phyloP scores from a whole-genome alignment of 2,113 vertebrate genomes.

The Muscicapa adusta region DNA sequence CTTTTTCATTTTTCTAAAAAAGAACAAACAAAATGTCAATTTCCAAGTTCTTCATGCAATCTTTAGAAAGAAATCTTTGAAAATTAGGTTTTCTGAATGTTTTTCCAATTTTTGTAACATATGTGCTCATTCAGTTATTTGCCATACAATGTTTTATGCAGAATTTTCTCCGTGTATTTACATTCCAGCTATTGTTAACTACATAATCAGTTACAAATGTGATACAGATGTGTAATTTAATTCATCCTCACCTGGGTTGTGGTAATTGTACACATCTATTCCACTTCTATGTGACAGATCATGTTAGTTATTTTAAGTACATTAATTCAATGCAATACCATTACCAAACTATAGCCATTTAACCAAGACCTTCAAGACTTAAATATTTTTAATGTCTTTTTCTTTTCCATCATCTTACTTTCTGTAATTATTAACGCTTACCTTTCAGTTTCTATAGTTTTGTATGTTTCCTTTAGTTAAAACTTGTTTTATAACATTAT shows the following conservation, averaged over 20 bases:
- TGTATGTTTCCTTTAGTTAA: neutral
- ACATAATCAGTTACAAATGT: neutral
- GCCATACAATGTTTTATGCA: neutral
- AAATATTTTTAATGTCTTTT: neutral
- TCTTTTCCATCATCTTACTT: neutral
- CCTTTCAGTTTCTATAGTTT: neutral
- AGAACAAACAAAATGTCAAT: neutral
- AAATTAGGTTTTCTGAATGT: neutral
- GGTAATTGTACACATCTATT: neutral
- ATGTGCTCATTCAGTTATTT: neutral
- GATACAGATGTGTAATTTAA: neutral
- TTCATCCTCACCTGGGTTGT: neutral
- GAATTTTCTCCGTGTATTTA: neutral
- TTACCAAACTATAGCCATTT: neutral
- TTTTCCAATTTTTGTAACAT: neutral
- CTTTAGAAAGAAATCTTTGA: neutral
- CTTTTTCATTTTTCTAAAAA: neutral
- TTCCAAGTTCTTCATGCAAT: neutral
- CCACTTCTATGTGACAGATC: neutral
- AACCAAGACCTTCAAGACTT: neutral
- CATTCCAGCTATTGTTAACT: neutral
- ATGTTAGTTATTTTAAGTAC: neutral
- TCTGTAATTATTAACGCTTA: neutral
- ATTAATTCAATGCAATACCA: neutral
- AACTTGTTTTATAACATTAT: neutral